Conservation (phyloP, 2,113 vertebrate genomes). For the Salvelinus fontinalis region DNA sequence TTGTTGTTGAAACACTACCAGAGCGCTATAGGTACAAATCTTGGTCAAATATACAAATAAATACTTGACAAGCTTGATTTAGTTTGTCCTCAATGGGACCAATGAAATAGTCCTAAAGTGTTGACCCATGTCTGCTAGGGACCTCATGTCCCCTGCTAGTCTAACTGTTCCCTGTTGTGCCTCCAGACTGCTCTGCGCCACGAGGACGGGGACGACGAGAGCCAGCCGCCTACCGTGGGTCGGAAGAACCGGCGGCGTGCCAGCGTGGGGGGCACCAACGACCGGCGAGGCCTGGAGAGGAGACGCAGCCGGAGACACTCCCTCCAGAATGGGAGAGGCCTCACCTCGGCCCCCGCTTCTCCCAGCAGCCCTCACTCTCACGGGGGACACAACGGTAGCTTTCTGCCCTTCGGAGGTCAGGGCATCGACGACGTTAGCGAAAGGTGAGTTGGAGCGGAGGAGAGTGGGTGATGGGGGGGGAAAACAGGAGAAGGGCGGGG, state of each 20-base stretch:
- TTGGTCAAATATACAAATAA: too few relatives aligned
- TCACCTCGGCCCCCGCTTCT: slow-evolving; percentile 81
- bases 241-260: slow-evolving; percentile 85
- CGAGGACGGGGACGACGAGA: slow-evolving; percentile 86
- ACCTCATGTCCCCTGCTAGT: background rate
- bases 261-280: slow-evolving; percentile 76
- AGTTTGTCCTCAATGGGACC: background rate
- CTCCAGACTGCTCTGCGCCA: slow-evolving; percentile 82
- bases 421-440: slow-evolving; percentile 79
- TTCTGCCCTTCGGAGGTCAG: slow-evolving; percentile 71
- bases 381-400: slow-evolving; percentile 36
- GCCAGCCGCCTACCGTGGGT: slow-evolving; percentile 75
- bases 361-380: slow-evolving; percentile 70
- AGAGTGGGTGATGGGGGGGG: background rate
- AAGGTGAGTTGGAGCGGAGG: slow-evolving; percentile 74
- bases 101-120: background rate
- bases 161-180: background rate
- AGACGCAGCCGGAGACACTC: slow-evolving; percentile 93
- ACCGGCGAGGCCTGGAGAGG: slow-evolving; percentile 82
- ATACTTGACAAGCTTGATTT: background rate
- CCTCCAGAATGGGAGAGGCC: slow-evolving; percentile 79
- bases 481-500: background rate
- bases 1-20: too few relatives aligned
- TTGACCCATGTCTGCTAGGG: too few relatives aligned
- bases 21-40: too few relatives aligned